A percentile compares a stretch with the other conserved stretches of the same genome.
These are phyloP conservation scores for Augochlora pura DNA, from an alignment of 1,140 invertebrate genomes.

Conservation along the genomic window DNA sequence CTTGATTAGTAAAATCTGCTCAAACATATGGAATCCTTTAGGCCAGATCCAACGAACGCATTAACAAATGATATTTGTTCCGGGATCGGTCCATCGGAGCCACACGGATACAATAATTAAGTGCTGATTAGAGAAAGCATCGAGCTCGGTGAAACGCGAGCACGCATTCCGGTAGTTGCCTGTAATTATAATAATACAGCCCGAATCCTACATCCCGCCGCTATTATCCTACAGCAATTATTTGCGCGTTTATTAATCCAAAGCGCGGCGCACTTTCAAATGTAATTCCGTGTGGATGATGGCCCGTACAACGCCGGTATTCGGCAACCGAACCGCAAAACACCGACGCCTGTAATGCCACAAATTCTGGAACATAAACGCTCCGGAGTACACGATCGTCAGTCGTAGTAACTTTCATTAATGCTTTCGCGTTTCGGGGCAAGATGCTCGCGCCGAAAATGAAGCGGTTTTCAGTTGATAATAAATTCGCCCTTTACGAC, in stretches of 20 bases:
- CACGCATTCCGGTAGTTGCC: background rate
- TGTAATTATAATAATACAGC: slow-evolving; percentile 13
- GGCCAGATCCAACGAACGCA: too few relatives aligned
- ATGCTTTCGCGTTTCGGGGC: background rate
- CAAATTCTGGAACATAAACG: slow-evolving; percentile 1
- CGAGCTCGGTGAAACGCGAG: background rate
- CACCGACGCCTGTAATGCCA: background rate
- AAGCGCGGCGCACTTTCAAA: background rate
- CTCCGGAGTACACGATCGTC: slow-evolving; percentile 9
- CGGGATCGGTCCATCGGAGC: background rate
- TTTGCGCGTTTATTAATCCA: slow-evolving; percentile 22
- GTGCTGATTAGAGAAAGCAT: background rate
- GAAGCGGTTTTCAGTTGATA: background rate
- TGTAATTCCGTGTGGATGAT: slow-evolving; percentile 1
- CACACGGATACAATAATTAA: background rate
- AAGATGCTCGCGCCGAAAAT: background rate
- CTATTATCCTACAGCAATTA: background rate
- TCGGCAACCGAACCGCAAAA: slow-evolving; percentile 1
- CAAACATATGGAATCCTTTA: too few relatives aligned
- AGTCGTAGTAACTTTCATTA: slow-evolving; percentile 16
- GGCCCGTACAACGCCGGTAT: background rate
- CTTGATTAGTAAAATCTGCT: too few relatives aligned
- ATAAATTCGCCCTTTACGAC: background rate
- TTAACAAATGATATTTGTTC: background rate
- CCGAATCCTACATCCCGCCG: too few relatives aligned